These are phyloP conservation scores for Pristionchus arcanus DNA, from an alignment of 2,888 invertebrate genomes.

Conservation along the genomic window DNA sequence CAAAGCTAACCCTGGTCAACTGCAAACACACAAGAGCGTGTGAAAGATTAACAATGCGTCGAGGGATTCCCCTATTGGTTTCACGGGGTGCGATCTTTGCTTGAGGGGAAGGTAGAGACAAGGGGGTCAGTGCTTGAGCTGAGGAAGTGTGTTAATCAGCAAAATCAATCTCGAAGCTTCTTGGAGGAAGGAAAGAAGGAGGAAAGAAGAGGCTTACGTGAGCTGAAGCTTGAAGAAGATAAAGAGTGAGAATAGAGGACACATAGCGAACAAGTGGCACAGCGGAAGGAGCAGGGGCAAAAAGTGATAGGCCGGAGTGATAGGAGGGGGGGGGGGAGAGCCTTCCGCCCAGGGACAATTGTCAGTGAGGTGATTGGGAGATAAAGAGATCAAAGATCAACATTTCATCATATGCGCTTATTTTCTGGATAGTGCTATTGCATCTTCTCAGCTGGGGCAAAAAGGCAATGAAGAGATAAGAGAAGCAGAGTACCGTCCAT, in stretches of 20 bases:
- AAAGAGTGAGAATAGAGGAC: not conserved
- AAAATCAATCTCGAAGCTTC: too few species aligned
- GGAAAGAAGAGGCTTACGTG: not conserved
- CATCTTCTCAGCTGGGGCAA: too few species aligned
- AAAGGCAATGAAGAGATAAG: too few species aligned
- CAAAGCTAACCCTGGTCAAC: too few species aligned
- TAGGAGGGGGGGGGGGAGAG: not conserved
- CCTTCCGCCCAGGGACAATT: not conserved
- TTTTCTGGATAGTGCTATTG: too few species aligned
- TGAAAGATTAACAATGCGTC: too few species aligned
- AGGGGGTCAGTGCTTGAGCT: too few species aligned
- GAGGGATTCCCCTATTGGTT: not conserved
- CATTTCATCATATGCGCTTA: too few species aligned
- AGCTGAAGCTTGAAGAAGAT: not conserved
- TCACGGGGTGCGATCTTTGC: not conserved
- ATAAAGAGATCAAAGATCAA: not conserved
- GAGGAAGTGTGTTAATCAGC: too few species aligned
- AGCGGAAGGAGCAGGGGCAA: not conserved
- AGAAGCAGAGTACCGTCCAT: too few species aligned
- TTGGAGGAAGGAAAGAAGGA: not conserved
- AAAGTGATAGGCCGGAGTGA: not conserved
- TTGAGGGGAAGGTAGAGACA: not conserved
- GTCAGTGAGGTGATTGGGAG: not conserved
- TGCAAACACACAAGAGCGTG: too few species aligned
- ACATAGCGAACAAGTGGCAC: slow-evolving; percentile 8